A percentile compares a stretch with the other conserved stretches of the same genome.
Evolutionary conservation across 2,113 vertebrate species (phyloP).

Genomic region (Prionailurus bengalensis): DNA sequence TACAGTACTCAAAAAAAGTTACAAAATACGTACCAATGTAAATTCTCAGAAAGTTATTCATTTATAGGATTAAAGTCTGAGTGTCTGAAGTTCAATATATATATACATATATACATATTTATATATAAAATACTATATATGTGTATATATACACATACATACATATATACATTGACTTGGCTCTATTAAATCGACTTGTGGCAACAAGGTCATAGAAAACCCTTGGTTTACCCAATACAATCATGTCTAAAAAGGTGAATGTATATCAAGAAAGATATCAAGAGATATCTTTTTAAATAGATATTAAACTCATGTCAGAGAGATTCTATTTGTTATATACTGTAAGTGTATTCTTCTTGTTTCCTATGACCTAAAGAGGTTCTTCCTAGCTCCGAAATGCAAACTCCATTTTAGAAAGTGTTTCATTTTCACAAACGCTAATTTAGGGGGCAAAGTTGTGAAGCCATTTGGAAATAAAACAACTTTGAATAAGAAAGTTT

Average conservation of each 20-base stretch:
- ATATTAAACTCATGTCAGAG: neutral
- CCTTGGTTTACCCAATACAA: neutral
- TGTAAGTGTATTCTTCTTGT: neutral
- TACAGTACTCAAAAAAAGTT: neutral
- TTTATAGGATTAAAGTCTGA: neutral
- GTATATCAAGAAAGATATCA: neutral
- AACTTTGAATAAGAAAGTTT: slow-evolving; percentile 5
- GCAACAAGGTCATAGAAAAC: neutral
- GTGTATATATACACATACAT: neutral
- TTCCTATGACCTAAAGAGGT: neutral
- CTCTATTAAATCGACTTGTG: neutral
- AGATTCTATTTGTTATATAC: neutral
- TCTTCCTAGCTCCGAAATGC: neutral
- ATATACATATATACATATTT: neutral
- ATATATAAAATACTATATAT: no score
- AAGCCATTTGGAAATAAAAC: slow-evolving; percentile 47
- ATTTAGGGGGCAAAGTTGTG: neutral
- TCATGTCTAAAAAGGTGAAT: neutral
- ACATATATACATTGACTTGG: neutral
- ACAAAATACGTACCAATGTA: neutral
- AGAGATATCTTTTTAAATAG: neutral
- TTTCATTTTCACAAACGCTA: slow-evolving; percentile 53
- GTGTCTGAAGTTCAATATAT: neutral
- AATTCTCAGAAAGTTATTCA: neutral
- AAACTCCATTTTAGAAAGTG: slow-evolving; percentile 16